Base-by-base conservation (phyloP, 2,888 invertebrate species). In the Serripes groenlandicus region DNA sequence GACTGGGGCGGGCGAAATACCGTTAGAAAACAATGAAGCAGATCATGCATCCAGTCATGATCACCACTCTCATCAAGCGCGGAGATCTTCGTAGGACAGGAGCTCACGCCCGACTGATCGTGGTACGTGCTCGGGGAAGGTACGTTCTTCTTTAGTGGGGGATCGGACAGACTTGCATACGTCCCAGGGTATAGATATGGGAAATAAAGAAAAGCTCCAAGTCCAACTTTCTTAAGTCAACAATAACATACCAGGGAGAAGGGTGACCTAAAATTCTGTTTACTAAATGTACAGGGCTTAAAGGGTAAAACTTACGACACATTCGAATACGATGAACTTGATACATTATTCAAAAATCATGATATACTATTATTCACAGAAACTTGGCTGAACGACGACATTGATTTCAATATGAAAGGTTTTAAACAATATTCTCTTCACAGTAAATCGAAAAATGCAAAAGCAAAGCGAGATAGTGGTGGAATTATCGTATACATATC, bases 311-410 rank as follows among this genome's bases (percentile, higher is more conserved):
- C 56, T 0, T 72, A 72, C 56, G n/a, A n/a, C 58, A 58, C 56
- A 58, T 72, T 58, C 32, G 58, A 56, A 34, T 23, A 32, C 9
- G 21, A 11, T 28, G 72, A 72, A 72, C 34, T 72, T 11, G 30
- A 56, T 32, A n/a, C 2, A 23, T 34, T 72, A n/a, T 72, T 72
- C 58, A 30, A 56, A 32, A 56, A 11, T 15, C 23, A 72, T 23
- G 56, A 72, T n/a, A 58, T 72, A 21, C 35, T 72, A 26, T 21
- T 72, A 58, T 56, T 72, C 34, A 72, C 72, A 32, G 58, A 64
- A 64, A 34, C 64, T 3, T 64, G 64, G 64, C 35, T 35, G 21
- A 62, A 62, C 32, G 28, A 62, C 28, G 21, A 32, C 23, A 30
- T 30, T 11, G 30, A 62, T 23, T 30, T 28, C 21, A 23, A 62